Evolutionary conservation across 1,140 invertebrate genomes (phyloP), one percentile per base, ranked within the genome.

Genomic region (Atta colombica): DNA sequence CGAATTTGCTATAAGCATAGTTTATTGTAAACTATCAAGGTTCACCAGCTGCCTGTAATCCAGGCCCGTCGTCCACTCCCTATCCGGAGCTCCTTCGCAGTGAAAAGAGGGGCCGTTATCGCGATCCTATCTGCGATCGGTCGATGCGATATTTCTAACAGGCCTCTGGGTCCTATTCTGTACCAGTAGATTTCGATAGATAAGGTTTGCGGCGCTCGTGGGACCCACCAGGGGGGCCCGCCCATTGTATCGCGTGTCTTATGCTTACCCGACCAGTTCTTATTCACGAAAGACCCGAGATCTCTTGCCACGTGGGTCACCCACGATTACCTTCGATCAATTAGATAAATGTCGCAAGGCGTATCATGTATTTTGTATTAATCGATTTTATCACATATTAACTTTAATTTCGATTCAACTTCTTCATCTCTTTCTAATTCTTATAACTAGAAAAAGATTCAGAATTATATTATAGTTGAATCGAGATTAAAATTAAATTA

Each of bases 1-100:
- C 77, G 88, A 91, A 91, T 90, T 91, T 88, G 89, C 63, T 88
- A 74, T 78, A 86, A 90, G 89, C 74, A 31, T 65, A 65, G 80
- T 88, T 92, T 91, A 93, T 92, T 93, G 93, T 94, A 90, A 93
- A 89, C 88, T 86, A 77, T 82, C 88, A 85, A 77, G 89, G 87
- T 71, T 51, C 88, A 87, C 91, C 94, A 94, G 93, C 94, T 94
- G 94, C 93, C 91, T 91, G 93, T 95, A 95, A 95, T 95, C 94
- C 93, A 81, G 75, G 51, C 81, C 85, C 75, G 81, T 74, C 77
- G 84, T 60, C 89, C 75, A 75, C 45, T 66, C 85, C 61, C 25
- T 77, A 86, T 82, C 49, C 86, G 77, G 51, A 69, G 77, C 53
- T 53, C 86, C 78, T 49, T 81, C 55, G 92, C 93, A 92, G 92